Evolutionary conservation across 23 tunicate genomes (phyloP).

Genomic region (Ascidia mentula): DNA sequence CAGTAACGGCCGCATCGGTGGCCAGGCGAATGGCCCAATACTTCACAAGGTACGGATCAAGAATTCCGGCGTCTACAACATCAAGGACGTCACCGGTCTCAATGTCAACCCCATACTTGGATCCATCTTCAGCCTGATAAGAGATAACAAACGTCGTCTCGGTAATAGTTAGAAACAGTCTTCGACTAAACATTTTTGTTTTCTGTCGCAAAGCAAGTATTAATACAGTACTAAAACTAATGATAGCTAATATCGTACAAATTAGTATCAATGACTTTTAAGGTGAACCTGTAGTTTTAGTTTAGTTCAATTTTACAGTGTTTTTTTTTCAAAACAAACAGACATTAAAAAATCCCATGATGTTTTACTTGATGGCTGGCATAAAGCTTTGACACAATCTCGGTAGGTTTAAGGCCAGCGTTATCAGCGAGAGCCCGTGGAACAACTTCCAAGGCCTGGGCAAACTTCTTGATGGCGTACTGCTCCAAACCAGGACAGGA

Average conservation of each 20-base stretch:
- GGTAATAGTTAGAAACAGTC: no score
- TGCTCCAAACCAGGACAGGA: slow-evolving; percentile 97
- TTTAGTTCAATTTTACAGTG: no score
- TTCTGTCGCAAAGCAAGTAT: no score
- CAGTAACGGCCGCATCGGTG: slow-evolving; percentile 90
- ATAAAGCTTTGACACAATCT: slow-evolving; percentile 78
- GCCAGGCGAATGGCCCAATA: slow-evolving; percentile 91
- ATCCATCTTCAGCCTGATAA: slow-evolving; percentile 51
- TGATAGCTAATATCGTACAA: no score
- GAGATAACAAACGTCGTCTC: no score
- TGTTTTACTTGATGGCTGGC: slow-evolving; percentile 81
- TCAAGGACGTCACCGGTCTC: slow-evolving; percentile 86
- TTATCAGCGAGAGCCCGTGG: slow-evolving; percentile 95
- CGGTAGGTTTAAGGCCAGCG: slow-evolving; percentile 93
- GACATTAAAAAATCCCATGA: no score
- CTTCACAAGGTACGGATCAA: slow-evolving; percentile 85
- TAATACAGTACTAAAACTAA: no score
- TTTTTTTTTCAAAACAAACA: no score
- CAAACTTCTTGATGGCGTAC: slow-evolving; percentile 90
- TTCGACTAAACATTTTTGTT: no score
- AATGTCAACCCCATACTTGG: slow-evolving; percentile 75
- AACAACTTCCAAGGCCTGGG: slow-evolving; percentile 84
- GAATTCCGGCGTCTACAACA: slow-evolving; percentile 64
- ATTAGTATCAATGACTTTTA: no score
- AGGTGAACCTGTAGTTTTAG: no score